Evolutionary conservation across 2,113 vertebrate species (phyloP), one percentile per base, ranked within the genome.

Genomic region (Cryptomyrus ogoouensis): DNA sequence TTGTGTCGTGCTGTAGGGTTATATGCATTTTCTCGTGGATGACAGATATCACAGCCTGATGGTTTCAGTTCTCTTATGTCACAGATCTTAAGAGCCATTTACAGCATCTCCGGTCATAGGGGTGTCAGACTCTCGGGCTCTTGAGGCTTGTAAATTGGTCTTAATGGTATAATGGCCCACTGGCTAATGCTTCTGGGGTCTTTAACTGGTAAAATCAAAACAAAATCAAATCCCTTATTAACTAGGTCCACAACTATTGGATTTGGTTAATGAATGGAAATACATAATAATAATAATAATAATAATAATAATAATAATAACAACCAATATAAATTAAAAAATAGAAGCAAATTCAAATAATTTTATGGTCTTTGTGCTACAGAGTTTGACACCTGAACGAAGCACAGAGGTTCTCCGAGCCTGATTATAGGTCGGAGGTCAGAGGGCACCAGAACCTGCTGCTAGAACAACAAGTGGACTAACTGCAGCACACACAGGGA

Each of bases 351-450:
- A 46, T 80, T 6, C 7, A 87, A 88, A 90, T 89, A 49, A 87
- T 62, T 91, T 89, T 90, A 46, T 90, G 91, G 74, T 47, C 85
- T 91, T 93, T 92, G 94, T 92, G 91, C 90, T 94, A 92, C 90
- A 93, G 56, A 46, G 94, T 95, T 94, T 92, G 93, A 90, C 93
- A 90, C 94, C 91, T 87, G 39, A 42, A 90, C 70, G 90, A 15
- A 39, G 62, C 91, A 91, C 91, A 91, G 91, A 92, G 93, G 91
- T 94, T 95, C 92, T 93, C 93, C 92, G 89, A 83, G 31, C 21
- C 47, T 86, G 27, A 35, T 27, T 83, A 10, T 2, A 56, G 74
- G 27, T 35, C 21, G 35, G 47, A 53, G 27, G 47, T 35, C 12
- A 83, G 47, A 53, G 27, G 49, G 27, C 49, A 53, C 7, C 4